Base-by-base conservation (phyloP, 2,113 vertebrate genomes). In the Cnemophilus loriae region DNA sequence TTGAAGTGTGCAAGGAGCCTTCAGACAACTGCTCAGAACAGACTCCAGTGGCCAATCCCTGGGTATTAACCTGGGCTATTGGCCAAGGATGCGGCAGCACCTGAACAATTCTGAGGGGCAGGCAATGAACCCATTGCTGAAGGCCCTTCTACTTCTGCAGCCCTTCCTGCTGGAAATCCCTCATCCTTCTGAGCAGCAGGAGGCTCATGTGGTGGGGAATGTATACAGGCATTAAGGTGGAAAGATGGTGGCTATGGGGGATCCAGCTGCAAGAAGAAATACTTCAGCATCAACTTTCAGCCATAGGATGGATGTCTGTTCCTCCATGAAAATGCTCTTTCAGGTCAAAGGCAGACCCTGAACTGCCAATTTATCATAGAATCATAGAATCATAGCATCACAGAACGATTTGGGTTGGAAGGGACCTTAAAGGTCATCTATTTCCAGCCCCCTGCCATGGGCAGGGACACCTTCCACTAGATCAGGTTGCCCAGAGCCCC, bases 181-280 rank as follows among this genome's bases (percentile, higher is more conserved):
- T 26, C 9, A 39, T n/a, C 23, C 35, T 75, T 59, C 47, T 30
- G 32, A 46, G 27, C 1, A 3, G 46, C 27, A 14, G 50, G 24
- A 87, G 17, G 19, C 22, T 84, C 44, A 37, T 16, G 6, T 4
- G 12, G 16, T 1, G 8, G 18, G 19, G 15, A 26, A 27, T 10
- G 7, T 33, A 16, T 6, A 23, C 0, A 2, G 37, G 30, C 1
- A 1, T 42, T 28, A 57, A 23, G 21, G 22, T 44, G n/a, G 33
- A 55, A 90, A 81, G 27, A 10, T 76, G 4, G 18, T 35, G 12
- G n/a, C 7, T 65, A 4, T 2, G 27, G 10, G 21, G 16, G 32
- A 68, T 18, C 6, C 35, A 75, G 7, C 0, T 2, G 14, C 15
- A 63, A 35, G 57, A 35, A 81, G 24, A 78, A 85, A 70, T 60